phyloP scores from a whole-genome alignment of 1,140 invertebrate species.

The Drosophila seguyi region DNA sequence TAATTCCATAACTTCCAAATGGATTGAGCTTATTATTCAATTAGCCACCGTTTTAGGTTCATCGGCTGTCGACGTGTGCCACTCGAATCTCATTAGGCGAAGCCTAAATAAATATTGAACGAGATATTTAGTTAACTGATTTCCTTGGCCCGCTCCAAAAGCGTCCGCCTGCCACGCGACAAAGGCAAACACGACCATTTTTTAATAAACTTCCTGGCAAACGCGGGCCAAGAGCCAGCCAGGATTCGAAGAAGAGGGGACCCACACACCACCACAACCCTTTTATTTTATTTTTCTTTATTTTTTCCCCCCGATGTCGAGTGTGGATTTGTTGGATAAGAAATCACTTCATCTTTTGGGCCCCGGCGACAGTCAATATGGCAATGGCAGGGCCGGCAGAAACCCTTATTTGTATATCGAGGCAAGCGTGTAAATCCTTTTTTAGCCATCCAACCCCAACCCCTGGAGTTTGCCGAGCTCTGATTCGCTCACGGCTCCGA shows the following conservation, averaged over 20 bases:
- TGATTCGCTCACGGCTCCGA: conserved; percentile 65
- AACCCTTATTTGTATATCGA: conserved; percentile 82
- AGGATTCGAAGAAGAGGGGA: conserved; percentile 11
- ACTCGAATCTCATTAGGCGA: conserved; percentile 78
- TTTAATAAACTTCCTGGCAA: conserved; percentile 80
- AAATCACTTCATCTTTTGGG: conserved; percentile 79
- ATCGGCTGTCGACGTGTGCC: conserved; percentile 14
- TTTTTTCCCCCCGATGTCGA: conserved; percentile 30
- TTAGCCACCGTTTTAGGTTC: conserved; percentile 14
- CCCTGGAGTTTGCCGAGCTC: conserved; percentile 33
- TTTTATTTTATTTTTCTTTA: conserved; percentile 35
- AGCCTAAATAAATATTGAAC: conserved; percentile 76
- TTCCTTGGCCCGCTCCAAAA: conserved; percentile 53
- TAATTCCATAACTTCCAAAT: neutral
- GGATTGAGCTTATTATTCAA: conserved; percentile 34
- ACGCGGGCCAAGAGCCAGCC: conserved; percentile 19
- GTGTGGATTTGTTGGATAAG: conserved; percentile 80
- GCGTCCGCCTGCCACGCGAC: conserved; percentile 71
- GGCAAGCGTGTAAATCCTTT: conserved; percentile 81
- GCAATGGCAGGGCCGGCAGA: conserved; percentile 37
- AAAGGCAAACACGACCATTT: conserved; percentile 78
- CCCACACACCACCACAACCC: conserved; percentile 55
- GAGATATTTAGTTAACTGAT: conserved; percentile 82
- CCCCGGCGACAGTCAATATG: conserved; percentile 64
- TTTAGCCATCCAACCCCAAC: conserved; percentile 34